Percentiles rank a stretch among this genome's conserved stretches.
These are phyloP conservation scores for Junonia oenone DNA, from an alignment of 2,888 invertebrate genomes.

Conservation along the genomic window DNA sequence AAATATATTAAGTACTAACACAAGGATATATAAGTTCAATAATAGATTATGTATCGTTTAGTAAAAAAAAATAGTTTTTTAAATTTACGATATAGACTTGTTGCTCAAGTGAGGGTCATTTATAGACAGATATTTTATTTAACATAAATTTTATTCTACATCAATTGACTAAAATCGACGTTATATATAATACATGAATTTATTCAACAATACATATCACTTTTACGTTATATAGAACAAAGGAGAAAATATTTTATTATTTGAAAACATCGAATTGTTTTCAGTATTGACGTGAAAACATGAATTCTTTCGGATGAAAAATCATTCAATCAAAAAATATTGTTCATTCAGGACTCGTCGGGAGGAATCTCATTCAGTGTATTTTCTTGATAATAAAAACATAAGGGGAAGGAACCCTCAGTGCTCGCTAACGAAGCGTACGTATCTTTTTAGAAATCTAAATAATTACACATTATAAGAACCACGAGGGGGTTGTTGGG, in stretches of 20 bases:
- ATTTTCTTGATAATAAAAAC: not conserved
- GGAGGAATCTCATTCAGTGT: not conserved
- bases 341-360: not conserved
- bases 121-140: no score
- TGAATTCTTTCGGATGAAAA: not conserved
- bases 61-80: no score
- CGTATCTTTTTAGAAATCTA: conserved; percentile 2
- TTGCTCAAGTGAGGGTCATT: no score
- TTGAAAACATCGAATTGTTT: not conserved
- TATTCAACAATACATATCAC: not conserved
- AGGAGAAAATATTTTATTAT: not conserved
- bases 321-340: not conserved
- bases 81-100: no score
- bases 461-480: conserved; percentile 15
- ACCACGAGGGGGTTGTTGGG: not conserved
- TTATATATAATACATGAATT: no score
- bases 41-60: no score
- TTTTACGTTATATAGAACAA: not conserved
- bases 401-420: not conserved
- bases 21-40: no score
- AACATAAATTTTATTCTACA: no score
- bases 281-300: not conserved
- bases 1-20: no score
- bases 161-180: no score
- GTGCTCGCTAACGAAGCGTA: conserved; percentile 9